Percentiles rank a stretch among this genome's conserved stretches.
These are phyloP conservation scores for Drosophila silvestris DNA, from an alignment of 2,888 invertebrate genomes.

Conservation along the genomic window DNA sequence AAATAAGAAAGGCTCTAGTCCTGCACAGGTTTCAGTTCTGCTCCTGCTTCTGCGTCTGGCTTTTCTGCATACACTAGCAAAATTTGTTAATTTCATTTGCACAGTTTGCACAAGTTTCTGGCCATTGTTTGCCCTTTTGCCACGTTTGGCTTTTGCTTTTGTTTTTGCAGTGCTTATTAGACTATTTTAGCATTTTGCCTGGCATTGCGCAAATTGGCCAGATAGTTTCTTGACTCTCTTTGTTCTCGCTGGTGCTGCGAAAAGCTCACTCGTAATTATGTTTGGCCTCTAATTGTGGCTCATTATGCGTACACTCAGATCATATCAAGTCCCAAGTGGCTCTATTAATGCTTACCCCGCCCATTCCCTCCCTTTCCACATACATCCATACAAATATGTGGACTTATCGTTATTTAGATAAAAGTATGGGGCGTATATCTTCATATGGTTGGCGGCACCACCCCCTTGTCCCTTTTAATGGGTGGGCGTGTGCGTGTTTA, in stretches of 20 bases:
- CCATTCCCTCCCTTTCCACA: not conserved
- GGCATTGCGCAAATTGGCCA: slow-evolving; percentile 11
- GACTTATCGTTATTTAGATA: slow-evolving; percentile 12
- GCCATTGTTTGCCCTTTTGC: slow-evolving; percentile 47
- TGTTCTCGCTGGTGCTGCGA: slow-evolving; percentile 14
- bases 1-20: slow-evolving; percentile 59
- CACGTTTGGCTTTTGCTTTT: slow-evolving; percentile 20
- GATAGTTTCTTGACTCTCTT: slow-evolving; percentile 14
- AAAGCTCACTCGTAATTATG: slow-evolving; percentile 71
- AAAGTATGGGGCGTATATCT: slow-evolving; percentile 10
- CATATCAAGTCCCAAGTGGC: slow-evolving; percentile 75
- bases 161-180: slow-evolving; percentile 19
- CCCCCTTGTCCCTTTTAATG: not conserved
- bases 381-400: slow-evolving; percentile 28
- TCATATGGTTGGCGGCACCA: slow-evolving; percentile 7
- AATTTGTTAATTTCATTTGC: slow-evolving; percentile 79
- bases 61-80: slow-evolving; percentile 71
- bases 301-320: slow-evolving; percentile 77
- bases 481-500: slow-evolving; percentile 46
- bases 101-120: slow-evolving; percentile 70
- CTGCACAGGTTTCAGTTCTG: not conserved
- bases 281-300: slow-evolving; percentile 78
- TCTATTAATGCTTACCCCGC: slow-evolving; percentile 69
- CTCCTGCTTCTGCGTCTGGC: not conserved
- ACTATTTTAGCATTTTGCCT: slow-evolving; percentile 13